Conservation (phyloP, 2,888 invertebrate genomes). For the Synanthedon andrenaeformis region DNA sequence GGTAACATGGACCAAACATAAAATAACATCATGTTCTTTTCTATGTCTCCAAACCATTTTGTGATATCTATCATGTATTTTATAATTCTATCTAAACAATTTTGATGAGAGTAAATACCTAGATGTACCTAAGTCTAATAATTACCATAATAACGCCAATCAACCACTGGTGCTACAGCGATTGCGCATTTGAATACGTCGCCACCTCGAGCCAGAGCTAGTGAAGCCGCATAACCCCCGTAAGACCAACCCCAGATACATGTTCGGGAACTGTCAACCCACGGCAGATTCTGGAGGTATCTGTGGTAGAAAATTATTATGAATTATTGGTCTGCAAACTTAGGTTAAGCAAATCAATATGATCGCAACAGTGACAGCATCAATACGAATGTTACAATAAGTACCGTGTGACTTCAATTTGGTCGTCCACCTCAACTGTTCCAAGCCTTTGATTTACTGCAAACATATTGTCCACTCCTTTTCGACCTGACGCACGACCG, state of each 20-base stretch:
- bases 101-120: too few species aligned
- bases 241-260: slow-evolving; percentile 99
- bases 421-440: slow-evolving; percentile 90
- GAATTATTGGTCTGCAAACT: too few species aligned
- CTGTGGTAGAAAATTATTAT: slow-evolving; percentile 36
- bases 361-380: neutral
- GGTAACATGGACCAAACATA: too few species aligned
- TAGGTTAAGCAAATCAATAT: too few species aligned
- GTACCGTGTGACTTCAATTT: slow-evolving; percentile 85
- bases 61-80: too few species aligned
- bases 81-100: too few species aligned
- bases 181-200: slow-evolving; percentile 91
- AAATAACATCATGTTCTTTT: too few species aligned
- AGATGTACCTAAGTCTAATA: neutral
- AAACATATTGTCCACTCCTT: slow-evolving; percentile 86
- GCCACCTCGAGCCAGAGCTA: slow-evolving; percentile 85
- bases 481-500: slow-evolving; percentile 87
- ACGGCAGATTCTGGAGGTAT: slow-evolving; percentile 74
- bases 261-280: slow-evolving; percentile 82
- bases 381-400: slow-evolving; percentile 1
- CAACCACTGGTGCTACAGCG: slow-evolving; percentile 96
- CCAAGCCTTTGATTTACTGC: slow-evolving; percentile 87
- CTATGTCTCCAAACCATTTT: too few species aligned
- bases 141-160: slow-evolving; percentile 95
- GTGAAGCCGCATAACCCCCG: slow-evolving; percentile 93